Percentiles rank a stretch among this genome's conserved stretches.
phyloP scores from a whole-genome alignment of 2,797 vertebrate species.

The Lithobates pipiens region DNA sequence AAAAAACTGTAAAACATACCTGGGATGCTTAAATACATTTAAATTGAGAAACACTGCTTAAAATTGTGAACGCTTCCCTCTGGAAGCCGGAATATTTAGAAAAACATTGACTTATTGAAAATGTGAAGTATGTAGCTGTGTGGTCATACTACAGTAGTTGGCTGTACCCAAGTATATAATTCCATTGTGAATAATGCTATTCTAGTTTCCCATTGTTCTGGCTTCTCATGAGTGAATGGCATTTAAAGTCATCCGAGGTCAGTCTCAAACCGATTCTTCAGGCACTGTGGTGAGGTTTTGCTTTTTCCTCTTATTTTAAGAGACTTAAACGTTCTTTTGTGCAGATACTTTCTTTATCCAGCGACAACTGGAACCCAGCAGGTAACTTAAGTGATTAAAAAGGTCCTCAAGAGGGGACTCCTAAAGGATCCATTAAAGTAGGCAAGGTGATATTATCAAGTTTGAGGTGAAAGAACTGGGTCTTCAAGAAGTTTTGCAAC shows the following conservation, averaged over 20 bases:
- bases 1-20: no score
- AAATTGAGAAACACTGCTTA: neutral
- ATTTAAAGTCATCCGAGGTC: neutral
- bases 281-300: neutral
- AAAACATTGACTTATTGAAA: neutral
- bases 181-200: neutral
- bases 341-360: neutral
- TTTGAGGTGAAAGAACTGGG: constrained; percentile 23
- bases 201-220: neutral
- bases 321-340: neutral
- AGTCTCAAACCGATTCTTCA: neutral
- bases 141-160: neutral
- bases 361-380: neutral
- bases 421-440: neutral
- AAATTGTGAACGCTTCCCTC: neutral
- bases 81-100: neutral
- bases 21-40: neutral
- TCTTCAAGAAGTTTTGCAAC: constrained; percentile 47
- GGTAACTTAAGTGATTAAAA: neutral
- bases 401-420: neutral
- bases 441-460: constrained; percentile 15
- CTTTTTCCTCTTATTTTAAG: neutral
- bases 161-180: neutral
- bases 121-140: no score
- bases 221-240: neutral